Conservation (phyloP, 2,113 vertebrate species). For the Ictalurus punctatus region DNA sequence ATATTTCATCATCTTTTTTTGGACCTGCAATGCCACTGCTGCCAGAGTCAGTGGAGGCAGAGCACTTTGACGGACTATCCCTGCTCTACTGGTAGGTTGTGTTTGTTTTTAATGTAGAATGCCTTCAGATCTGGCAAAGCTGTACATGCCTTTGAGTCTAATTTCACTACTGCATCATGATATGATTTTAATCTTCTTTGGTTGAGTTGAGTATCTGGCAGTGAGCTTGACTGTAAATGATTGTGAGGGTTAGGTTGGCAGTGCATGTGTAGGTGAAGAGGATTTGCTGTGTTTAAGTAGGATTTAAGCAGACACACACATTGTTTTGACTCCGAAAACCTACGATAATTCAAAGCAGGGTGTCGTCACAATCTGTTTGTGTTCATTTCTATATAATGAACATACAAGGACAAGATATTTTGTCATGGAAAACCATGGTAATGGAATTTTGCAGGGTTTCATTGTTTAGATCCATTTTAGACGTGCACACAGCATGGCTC, state of each 20-base stretch:
- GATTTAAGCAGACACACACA: conserved; percentile 5
- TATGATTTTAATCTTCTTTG: conserved; percentile 22
- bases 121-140: conserved; percentile 28
- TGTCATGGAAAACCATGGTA: background rate
- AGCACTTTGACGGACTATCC: conserved; percentile 80
- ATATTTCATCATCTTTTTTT: conserved; percentile 45
- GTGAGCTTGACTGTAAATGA: background rate
- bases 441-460: background rate
- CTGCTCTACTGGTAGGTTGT: conserved; percentile 80
- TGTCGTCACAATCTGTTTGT: background rate
- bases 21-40: conserved; percentile 75
- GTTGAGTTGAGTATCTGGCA: background rate
- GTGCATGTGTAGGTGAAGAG: conserved; percentile 22
- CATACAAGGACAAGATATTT: background rate
- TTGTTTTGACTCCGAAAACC: background rate
- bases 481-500: conserved; percentile 15
- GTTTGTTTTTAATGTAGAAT: background rate
- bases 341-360: background rate
- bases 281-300: conserved; percentile 20
- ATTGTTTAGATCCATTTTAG: conserved; percentile 19
- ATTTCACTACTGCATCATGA: conserved; percentile 1
- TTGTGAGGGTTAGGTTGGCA: background rate
- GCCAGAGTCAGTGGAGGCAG: conserved; percentile 71
- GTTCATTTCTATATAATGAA: background rate
- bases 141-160: conserved; percentile 8